Conservation (phyloP, 2,797 vertebrate genomes). For the Tolypeutes matacus region DNA sequence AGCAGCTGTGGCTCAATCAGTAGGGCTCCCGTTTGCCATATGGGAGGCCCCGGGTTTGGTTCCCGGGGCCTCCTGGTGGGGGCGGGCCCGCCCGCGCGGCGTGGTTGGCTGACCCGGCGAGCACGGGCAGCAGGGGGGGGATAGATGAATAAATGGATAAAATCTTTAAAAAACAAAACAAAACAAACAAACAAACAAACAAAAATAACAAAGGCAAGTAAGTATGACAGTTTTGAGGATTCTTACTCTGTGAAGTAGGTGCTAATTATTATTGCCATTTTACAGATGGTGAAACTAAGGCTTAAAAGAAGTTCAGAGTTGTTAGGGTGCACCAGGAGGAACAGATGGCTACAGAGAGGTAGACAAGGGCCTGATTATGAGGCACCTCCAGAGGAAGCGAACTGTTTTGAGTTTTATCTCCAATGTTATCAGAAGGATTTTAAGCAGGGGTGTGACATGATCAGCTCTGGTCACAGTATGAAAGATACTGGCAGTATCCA, state of each 20-base stretch:
- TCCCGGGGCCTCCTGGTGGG: too few species aligned
- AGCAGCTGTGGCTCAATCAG: too few species aligned
- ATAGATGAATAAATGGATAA: too few species aligned
- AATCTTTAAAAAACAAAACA: too few species aligned
- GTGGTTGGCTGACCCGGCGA: too few species aligned
- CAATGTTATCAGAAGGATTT: neutral
- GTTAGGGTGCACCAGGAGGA: neutral
- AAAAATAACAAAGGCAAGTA: constrained; percentile 10
- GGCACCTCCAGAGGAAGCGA: neutral
- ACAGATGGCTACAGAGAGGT: neutral
- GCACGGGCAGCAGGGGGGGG: too few species aligned
- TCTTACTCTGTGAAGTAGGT: neutral
- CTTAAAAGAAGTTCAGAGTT: neutral
- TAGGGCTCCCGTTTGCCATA: too few species aligned
- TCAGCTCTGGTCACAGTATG: neutral
- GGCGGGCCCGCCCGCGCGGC: too few species aligned
- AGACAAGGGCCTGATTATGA: neutral
- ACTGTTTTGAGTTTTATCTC: neutral
- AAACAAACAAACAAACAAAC: too few species aligned
- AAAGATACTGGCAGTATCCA: neutral
- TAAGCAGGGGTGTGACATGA: neutral
- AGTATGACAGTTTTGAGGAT: neutral
- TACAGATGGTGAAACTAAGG: too few species aligned
- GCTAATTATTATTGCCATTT: neutral
- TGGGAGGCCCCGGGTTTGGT: too few species aligned